Evolutionary conservation across 2,113 vertebrate species (phyloP).

Genomic region (Morone chrysops): DNA sequence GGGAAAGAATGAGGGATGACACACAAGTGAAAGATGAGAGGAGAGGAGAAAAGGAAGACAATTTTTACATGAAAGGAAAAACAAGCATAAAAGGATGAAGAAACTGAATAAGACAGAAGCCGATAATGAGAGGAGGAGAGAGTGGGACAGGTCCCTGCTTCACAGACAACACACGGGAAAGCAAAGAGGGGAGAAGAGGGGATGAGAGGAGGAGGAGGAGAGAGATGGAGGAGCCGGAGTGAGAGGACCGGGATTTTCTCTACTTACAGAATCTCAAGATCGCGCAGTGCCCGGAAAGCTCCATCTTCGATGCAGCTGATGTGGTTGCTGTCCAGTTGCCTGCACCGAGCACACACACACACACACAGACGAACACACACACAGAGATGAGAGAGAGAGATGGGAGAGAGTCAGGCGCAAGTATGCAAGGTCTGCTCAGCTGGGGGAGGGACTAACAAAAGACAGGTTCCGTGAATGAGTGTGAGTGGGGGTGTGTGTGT

Average conservation of each 20-base stretch:
- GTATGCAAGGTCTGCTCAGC: constrained; percentile 72
- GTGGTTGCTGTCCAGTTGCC: constrained; percentile 99
- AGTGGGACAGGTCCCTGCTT: constrained; percentile 43
- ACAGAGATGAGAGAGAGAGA: constrained; percentile 70
- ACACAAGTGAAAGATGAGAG: not conserved
- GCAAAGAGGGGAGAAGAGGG: constrained; percentile 27
- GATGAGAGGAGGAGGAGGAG: constrained; percentile 29
- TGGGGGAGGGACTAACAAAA: constrained; percentile 77
- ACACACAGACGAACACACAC: constrained; percentile 51
- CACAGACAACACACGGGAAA: constrained; percentile 47
- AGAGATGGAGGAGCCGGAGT: constrained; percentile 43
- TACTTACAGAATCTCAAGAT: constrained; percentile 99
- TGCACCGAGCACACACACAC: constrained; percentile 82
- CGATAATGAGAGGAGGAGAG: constrained; percentile 31
- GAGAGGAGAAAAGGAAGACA: not conserved
- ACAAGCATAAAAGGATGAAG: not conserved
- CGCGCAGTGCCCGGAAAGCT: constrained; percentile 98
- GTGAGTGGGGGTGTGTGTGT: constrained; percentile 47
- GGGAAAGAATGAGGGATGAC: not conserved
- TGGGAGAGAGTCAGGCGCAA: constrained; percentile 73
- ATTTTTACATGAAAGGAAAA: not conserved
- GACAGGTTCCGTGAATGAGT: constrained; percentile 60
- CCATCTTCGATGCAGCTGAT: constrained; percentile 99
- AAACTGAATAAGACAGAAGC: constrained; percentile 40
- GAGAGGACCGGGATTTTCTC: constrained; percentile 52